Base-by-base conservation (phyloP, 2,113 vertebrate species). In the Calcarius ornatus region DNA sequence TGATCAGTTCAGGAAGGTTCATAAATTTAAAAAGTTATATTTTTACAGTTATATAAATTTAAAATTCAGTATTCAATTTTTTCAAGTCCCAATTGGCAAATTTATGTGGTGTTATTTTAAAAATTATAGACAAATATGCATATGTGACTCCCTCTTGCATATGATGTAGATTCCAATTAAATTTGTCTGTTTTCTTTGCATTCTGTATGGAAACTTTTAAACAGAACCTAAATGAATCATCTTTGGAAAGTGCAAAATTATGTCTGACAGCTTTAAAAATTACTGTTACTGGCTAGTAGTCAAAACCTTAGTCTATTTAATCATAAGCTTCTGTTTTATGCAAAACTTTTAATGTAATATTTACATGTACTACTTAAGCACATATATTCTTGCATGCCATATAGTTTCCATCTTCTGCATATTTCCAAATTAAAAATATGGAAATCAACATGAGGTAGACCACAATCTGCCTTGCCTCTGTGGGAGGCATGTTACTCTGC, bases 191-290 rank as follows among this genome's bases (percentile, higher is more conserved):
- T 42, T 73, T 77, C 37, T 77, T 94, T 71, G 79, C 10, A 8
- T 76, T 95, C 45, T 92, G 12, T 57, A 57, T 48, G 57, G 77
- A 70, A 97, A 97, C 31, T 82, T 90, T 63, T 65, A n/a, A 72
- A 69, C 45, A 92, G 40, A 91, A 83, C 33, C 37, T 43, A 72
- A 30, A 4, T 65, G 31, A 95, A 85, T 64, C 15, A 80, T 63
- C 5, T 73, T 70, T 77, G 70, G 15, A 33, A 86, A 77, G 42
- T 42, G 19, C 12, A 70, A 88, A 91, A 86, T 45, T 0, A 50
- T 53, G 23, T 57, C 45, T 33, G n/a, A 78, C 4, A 50, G 51
- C 38, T 90, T 72, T 77, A 69, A 83, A 83, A 56, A 83, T 50
- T 72, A 37, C 30, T 47, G 17, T 71, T 80, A 61, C 33, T 73